phyloP scores from a whole-genome alignment of 1,140 invertebrate genomes.

The Stegodyphus mimosarum region DNA sequence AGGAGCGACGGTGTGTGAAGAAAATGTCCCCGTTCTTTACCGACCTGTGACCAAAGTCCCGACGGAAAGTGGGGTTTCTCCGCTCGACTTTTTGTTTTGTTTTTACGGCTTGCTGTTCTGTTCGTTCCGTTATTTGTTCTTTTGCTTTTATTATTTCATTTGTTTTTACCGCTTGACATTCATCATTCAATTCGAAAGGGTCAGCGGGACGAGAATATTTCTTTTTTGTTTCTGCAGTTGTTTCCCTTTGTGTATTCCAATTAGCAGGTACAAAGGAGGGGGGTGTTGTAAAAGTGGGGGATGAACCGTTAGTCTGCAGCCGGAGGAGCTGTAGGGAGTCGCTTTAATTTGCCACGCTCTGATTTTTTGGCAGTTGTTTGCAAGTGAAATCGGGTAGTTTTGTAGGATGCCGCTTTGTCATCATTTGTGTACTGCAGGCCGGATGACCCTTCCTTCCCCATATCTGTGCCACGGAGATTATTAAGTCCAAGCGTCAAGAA shows the following conservation, averaged over 20 bases:
- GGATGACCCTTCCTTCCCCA: too few relatives aligned
- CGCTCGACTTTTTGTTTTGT: too few relatives aligned
- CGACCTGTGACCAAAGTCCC: conserved; percentile 20
- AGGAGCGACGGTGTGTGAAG: conserved; percentile 17
- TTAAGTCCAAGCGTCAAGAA: too few relatives aligned
- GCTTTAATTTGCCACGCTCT: neutral
- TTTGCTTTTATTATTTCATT: conserved; percentile 10
- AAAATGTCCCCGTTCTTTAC: conserved; percentile 19
- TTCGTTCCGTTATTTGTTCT: neutral
- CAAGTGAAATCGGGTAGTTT: neutral
- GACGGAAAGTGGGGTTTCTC: neutral
- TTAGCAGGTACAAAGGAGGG: neutral
- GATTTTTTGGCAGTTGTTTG: neutral
- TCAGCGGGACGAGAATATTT: conserved; percentile 6
- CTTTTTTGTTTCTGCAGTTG: neutral
- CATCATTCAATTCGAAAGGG: conserved; percentile 14
- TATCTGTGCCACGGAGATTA: too few relatives aligned
- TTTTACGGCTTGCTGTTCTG: neutral
- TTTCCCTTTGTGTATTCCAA: neutral
- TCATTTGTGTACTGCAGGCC: too few relatives aligned
- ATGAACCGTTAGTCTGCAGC: neutral
- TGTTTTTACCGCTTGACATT: conserved; percentile 21
- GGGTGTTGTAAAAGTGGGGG: too few relatives aligned
- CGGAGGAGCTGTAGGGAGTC: neutral
- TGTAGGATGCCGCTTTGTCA: too few relatives aligned